Evolutionary conservation across 1,140 invertebrate genomes (phyloP), one percentile per base, ranked within the genome.

Genomic region (Euwallacea fornicatus): DNA sequence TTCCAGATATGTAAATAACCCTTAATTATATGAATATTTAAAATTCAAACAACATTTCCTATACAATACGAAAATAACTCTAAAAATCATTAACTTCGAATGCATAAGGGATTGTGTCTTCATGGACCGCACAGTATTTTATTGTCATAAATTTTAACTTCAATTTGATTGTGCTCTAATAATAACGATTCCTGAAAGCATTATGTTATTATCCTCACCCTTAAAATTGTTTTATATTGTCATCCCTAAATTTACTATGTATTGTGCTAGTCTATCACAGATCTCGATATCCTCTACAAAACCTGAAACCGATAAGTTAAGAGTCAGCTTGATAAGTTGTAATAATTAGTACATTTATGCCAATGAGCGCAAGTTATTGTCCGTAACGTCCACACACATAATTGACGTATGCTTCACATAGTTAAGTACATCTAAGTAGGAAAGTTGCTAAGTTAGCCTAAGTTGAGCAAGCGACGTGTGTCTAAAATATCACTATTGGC

Each of bases 231-330:
- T 58, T 42, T 58, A 55, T 58, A 66, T 13, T 67, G 47, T 8
- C 47, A 60, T 56, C 33, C 11, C 7, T 33, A 54, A 2, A 53
- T 0, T 54, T 53, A 33, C 11, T 54, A 46, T 47, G 33, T 72
- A 72, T 72, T 72, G 70, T 72, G 70, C 70, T 72, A 72, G 41
- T 72, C 70, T 72, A 72, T 72, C 70, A 72, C 70, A 72, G 70
- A 47, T 72, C 50, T 54, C 44, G 60, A 59, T 33, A 33, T 33
- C 21, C 4, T 33, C 21, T 33, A 33, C 21, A 33, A 33, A 33
- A 33, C 21, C 21, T 33, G 21, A 33, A 33, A 33, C 21, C 21
- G 21, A 33, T 33, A 33, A 33, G 21, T 33, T 33, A 4, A 33
- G 21, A 33, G 21, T 33, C 21, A 33, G 21, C 21, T 33, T 33